Evolutionary conservation across 2,888 invertebrate genomes (phyloP).

Genomic region (Agapetus fuscipes): DNA sequence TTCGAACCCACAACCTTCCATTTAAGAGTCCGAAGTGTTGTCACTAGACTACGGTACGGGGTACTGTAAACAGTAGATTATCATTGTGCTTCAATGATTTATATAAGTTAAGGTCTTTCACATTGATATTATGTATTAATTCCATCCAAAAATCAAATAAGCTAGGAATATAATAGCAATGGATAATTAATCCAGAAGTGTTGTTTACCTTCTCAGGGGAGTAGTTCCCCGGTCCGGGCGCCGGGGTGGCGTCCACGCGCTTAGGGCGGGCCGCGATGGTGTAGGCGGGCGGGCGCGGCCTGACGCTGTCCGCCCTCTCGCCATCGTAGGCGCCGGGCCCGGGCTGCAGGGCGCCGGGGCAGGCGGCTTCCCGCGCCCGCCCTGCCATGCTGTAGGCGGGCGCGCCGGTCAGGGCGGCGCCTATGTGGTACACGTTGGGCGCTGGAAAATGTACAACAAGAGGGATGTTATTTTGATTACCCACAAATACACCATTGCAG

Average conservation of each 20-base stretch:
- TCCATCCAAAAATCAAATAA: too few species aligned
- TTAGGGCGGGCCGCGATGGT: constrained; percentile 69
- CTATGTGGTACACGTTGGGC: constrained; percentile 81
- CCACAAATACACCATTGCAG: too few species aligned
- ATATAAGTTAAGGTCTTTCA: too few species aligned
- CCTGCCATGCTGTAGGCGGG: constrained; percentile 86
- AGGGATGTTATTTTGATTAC: too few species aligned
- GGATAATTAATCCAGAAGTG: too few species aligned
- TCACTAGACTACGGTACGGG: too few species aligned
- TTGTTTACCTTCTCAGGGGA: constrained; percentile 49
- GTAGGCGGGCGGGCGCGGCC: constrained; percentile 63
- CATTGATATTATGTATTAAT: too few species aligned
- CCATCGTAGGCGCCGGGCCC: constrained; percentile 73
- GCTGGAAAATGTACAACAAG: constrained; percentile 57
- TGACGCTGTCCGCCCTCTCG: constrained; percentile 45
- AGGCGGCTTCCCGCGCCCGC: constrained; percentile 53
- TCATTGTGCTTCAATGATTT: too few species aligned
- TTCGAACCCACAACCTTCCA: too few species aligned
- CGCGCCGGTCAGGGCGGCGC: constrained; percentile 44
- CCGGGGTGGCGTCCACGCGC: constrained; percentile 32
- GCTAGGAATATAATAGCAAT: too few species aligned
- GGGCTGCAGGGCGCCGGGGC: constrained; percentile 50
- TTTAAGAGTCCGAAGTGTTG: too few species aligned
- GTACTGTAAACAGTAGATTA: too few species aligned
- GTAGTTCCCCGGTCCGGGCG: constrained; percentile 56